A percentile compares a stretch with the other conserved stretches of the same genome.
phyloP scores from a whole-genome alignment of 2,888 invertebrate genomes.

The Lamellibrachia satsuma region DNA sequence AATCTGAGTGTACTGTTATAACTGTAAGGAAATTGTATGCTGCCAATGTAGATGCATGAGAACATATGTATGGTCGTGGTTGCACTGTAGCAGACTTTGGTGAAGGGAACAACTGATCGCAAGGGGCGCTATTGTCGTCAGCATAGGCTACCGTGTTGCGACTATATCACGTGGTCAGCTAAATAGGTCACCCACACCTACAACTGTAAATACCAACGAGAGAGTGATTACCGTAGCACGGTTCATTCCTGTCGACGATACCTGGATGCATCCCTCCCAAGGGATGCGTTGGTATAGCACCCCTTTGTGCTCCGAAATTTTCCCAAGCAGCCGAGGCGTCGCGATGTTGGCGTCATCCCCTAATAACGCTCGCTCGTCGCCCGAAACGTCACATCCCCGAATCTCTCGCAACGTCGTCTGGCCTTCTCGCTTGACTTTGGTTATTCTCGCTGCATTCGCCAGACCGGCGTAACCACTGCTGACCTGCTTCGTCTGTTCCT shows the following conservation, averaged over 20 bases:
- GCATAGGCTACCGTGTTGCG: too few species aligned
- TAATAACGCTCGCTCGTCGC: not conserved
- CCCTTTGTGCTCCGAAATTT: constrained; percentile 9
- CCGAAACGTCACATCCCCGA: not conserved
- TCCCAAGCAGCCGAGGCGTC: not conserved
- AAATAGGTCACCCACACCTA: not conserved
- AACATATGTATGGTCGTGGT: too few species aligned
- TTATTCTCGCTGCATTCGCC: not conserved
- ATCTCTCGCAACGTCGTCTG: not conserved
- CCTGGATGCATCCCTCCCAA: not conserved
- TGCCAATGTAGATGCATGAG: too few species aligned
- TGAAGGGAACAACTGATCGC: too few species aligned
- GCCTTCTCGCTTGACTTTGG: not conserved
- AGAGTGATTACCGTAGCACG: not conserved
- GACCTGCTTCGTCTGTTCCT: not conserved
- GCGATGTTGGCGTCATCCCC: not conserved
- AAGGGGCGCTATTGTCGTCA: too few species aligned
- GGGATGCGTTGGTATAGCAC: not conserved
- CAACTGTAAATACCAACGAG: not conserved
- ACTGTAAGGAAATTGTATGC: too few species aligned
- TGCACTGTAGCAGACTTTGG: too few species aligned
- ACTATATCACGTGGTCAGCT: not conserved
- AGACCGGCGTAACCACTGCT: not conserved
- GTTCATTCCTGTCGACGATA: not conserved
- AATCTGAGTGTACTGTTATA: too few species aligned